Evolutionary conservation across 2,113 vertebrate species (phyloP).

Genomic region (Loxodonta africana): DNA sequence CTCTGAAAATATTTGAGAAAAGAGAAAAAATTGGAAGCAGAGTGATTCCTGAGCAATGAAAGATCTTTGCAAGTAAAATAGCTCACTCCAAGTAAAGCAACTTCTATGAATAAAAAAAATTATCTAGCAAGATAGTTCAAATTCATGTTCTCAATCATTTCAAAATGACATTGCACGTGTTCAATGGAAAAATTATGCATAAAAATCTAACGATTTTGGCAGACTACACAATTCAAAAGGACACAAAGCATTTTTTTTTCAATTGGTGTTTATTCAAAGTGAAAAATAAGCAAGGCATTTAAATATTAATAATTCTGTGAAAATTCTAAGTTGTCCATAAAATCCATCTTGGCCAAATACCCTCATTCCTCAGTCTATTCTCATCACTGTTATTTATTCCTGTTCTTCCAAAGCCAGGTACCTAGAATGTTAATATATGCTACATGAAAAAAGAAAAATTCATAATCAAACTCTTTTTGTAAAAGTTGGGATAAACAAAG

Average conservation of each 20-base stretch:
- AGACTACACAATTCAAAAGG: background rate
- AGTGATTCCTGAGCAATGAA: conserved; percentile 49
- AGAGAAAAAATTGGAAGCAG: conserved; percentile 42
- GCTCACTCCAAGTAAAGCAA: conserved; percentile 1
- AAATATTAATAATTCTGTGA: background rate
- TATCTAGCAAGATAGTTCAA: background rate
- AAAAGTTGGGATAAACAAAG: background rate
- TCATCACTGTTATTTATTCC: background rate
- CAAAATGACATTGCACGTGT: background rate
- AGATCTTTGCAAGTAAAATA: conserved; percentile 72
- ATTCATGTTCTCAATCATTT: background rate
- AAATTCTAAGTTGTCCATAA: background rate
- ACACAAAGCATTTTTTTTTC: background rate
- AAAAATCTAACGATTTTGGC: background rate
- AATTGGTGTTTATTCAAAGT: background rate
- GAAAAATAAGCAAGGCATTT: background rate
- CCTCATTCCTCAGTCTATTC: background rate
- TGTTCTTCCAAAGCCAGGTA: background rate
- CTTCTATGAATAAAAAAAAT: background rate
- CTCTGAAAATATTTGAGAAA: conserved; percentile 56
- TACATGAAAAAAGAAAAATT: background rate
- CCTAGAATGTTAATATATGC: background rate
- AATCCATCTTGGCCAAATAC: background rate
- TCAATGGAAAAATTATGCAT: background rate
- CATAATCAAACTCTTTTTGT: background rate